These are phyloP conservation scores for Acanthis flammea DNA, from an alignment of 2,797 vertebrate genomes.

Conservation along the genomic window DNA sequence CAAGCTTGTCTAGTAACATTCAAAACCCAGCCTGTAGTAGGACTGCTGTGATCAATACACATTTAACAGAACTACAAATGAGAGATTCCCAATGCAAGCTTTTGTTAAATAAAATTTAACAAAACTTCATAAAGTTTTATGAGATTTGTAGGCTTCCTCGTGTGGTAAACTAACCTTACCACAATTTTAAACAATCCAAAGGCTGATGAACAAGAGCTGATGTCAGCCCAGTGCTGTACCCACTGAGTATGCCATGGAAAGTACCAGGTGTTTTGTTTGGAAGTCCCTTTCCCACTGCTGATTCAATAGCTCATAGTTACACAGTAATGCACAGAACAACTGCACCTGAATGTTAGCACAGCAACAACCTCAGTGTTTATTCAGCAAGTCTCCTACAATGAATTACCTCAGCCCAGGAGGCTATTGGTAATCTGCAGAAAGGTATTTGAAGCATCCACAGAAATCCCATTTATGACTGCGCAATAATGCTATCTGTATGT, in stretches of 20 bases:
- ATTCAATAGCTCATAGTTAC: background rate
- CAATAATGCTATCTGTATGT: background rate
- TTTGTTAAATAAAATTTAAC: background rate
- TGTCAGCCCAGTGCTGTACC: background rate
- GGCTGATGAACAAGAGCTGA: background rate
- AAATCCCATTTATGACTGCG: conserved; percentile 24
- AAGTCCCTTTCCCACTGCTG: background rate
- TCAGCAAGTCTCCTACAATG: background rate
- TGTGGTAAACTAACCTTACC: background rate
- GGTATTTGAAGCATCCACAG: conserved; percentile 17
- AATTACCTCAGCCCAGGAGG: background rate
- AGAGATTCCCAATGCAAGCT: background rate
- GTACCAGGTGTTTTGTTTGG: background rate
- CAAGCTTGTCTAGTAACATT: background rate
- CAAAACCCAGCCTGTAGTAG: background rate
- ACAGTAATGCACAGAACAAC: background rate
- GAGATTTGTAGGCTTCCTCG: background rate
- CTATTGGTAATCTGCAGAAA: background rate
- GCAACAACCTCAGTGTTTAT: background rate
- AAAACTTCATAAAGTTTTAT: background rate
- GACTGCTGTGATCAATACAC: background rate
- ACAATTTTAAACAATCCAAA: background rate
- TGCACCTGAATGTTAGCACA: background rate
- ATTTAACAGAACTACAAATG: background rate
- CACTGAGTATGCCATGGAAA: background rate